phyloP scores from a whole-genome alignment of 2,797 vertebrate genomes.

The Psittacula echo region DNA sequence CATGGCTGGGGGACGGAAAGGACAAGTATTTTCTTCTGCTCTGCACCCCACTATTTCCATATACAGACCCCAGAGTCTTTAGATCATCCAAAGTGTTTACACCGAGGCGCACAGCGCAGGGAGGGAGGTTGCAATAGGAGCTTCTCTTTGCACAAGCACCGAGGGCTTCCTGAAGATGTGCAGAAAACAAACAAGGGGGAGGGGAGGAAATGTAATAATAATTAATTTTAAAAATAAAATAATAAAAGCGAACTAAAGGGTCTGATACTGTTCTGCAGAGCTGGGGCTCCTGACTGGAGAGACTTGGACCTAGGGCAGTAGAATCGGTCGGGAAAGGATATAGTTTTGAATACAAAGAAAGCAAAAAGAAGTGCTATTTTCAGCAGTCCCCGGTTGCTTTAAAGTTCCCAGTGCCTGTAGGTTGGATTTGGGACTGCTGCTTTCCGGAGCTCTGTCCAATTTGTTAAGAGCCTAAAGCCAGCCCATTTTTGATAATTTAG shows the following conservation, averaged over 20 bases:
- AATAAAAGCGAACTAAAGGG: constrained; percentile 51
- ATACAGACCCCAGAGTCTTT: constrained; percentile 87
- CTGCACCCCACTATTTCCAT: constrained; percentile 99
- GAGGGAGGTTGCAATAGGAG: constrained; percentile 59
- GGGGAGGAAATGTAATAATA: constrained; percentile 64
- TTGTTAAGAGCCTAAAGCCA: constrained; percentile 95
- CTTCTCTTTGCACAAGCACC: constrained; percentile 58
- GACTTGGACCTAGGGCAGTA: constrained; percentile 73
- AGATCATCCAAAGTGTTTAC: constrained; percentile 87
- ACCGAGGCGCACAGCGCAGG: constrained; percentile 66
- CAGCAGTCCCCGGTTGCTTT: constrained; percentile 83
- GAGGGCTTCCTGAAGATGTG: constrained; percentile 64
- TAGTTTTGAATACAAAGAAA: constrained; percentile 74
- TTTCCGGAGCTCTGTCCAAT: constrained; percentile 91
- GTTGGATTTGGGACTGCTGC: constrained; percentile 94
- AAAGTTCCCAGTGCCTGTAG: constrained; percentile 89
- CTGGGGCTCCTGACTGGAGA: constrained; percentile 63
- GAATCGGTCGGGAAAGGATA: constrained; percentile 78
- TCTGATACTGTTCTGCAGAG: constrained; percentile 56
- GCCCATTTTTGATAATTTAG: constrained; percentile 97
- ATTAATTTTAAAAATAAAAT: constrained; percentile 57
- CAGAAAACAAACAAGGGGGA: constrained; percentile 61
- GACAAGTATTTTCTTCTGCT: constrained; percentile 94
- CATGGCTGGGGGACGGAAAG: constrained; percentile 98
- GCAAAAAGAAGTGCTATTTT: constrained; percentile 73